A percentile compares a stretch with the other conserved stretches of the same genome.
phyloP scores from a whole-genome alignment of 1,140 invertebrate genomes.

The Ceratoteleas bidentatus region DNA sequence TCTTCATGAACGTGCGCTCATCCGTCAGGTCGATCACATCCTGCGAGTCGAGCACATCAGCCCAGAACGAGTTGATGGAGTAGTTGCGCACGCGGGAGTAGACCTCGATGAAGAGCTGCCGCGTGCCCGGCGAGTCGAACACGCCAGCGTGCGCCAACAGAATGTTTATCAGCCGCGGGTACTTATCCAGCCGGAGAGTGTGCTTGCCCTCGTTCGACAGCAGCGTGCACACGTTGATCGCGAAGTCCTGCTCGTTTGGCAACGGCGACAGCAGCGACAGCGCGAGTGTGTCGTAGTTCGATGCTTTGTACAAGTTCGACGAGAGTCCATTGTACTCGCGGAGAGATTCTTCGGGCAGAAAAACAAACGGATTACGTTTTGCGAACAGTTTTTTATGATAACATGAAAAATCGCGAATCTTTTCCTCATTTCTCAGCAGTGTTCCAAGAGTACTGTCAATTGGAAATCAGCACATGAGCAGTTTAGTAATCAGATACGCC shows the following conservation, averaged over 20 bases:
- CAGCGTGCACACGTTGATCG: conserved; percentile 97
- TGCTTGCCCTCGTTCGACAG: conserved; percentile 96
- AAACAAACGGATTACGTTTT: too few relatives aligned
- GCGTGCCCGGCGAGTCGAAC: conserved; percentile 87
- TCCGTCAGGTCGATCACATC: conserved; percentile 87
- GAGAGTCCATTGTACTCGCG: conserved; percentile 86
- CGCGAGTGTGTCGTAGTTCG: conserved; percentile 93
- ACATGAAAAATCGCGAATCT: too few relatives aligned
- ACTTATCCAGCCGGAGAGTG: conserved; percentile 90
- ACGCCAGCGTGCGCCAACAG: conserved; percentile 96
- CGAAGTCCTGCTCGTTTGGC: conserved; percentile 99
- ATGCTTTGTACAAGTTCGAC: conserved; percentile 87
- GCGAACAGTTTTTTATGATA: too few relatives aligned
- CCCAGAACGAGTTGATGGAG: conserved; percentile 89
- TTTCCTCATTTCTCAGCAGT: too few relatives aligned
- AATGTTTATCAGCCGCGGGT: conserved; percentile 92
- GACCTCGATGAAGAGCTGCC: conserved; percentile 87
- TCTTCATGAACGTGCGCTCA: conserved; percentile 84
- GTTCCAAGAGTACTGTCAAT: too few relatives aligned
- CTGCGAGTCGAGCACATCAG: conserved; percentile 84
- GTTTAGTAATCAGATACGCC: too few relatives aligned
- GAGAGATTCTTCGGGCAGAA: conserved; percentile 82
- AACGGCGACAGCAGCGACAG: conserved; percentile 95
- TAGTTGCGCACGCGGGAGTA: conserved; percentile 87
- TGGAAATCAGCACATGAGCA: too few relatives aligned